Evolutionary conservation across 1,140 invertebrate genomes (phyloP).

Genomic region (Centruroides sculpturatus): DNA sequence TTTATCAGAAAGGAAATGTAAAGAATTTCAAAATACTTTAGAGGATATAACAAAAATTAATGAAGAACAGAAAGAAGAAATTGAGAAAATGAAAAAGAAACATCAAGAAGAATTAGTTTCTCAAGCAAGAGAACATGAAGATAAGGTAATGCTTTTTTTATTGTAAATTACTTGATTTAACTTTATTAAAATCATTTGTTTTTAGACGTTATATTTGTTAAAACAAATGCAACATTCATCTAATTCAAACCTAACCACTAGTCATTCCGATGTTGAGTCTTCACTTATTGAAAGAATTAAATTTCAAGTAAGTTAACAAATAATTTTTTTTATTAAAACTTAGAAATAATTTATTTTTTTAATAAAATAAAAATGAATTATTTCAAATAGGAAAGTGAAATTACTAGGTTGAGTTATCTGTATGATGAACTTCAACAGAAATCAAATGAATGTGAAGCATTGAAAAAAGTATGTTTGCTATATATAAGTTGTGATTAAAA

Average conservation of each 20-base stretch:
- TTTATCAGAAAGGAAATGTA: too few relatives aligned
- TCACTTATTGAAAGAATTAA: constrained; percentile 16
- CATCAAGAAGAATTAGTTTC: constrained; percentile 14
- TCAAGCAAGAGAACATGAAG: constrained; percentile 17
- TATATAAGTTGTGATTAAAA: not conserved
- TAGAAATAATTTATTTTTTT: too few relatives aligned
- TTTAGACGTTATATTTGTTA: constrained; percentile 20
- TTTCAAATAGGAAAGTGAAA: constrained; percentile 19
- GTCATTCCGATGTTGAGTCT: not conserved
- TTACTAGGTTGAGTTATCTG: constrained; percentile 16
- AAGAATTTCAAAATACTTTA: too few relatives aligned
- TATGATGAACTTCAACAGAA: constrained; percentile 22
- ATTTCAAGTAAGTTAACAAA: constrained; percentile 14
- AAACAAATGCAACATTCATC: constrained; percentile 15
- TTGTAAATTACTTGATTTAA: constrained; percentile 11
- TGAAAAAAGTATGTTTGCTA: constrained; percentile 21
- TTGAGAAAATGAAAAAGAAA: too few relatives aligned
- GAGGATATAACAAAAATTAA: too few relatives aligned
- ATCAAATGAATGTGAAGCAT: constrained; percentile 22
- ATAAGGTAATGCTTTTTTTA: not conserved
- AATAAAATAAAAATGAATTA: not conserved
- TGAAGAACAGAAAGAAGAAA: too few relatives aligned
- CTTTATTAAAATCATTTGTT: not conserved
- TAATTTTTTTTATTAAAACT: not conserved
- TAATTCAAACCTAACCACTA: not conserved